Base-by-base conservation (phyloP, 2,888 invertebrate genomes). In the Apamea monoglypha region DNA sequence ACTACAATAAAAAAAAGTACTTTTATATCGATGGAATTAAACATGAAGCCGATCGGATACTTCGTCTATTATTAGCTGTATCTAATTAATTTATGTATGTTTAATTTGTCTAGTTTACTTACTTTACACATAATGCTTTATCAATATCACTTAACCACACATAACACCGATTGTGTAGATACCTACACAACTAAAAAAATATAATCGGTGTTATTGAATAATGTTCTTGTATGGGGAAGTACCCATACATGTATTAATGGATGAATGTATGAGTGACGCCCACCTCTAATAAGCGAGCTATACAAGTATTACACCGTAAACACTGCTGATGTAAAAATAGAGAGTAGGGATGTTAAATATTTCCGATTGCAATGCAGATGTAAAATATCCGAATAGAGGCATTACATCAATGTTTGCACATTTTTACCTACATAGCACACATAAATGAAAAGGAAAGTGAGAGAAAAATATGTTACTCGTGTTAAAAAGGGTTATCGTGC, bases 401-500 rank as follows among this genome's bases (percentile, higher is more conserved):
- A 81, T 79, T 77, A 78, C 75, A 69, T 72, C 68, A 59, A 72
- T n/a, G 32, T 59, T 63, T 8, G 12, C 32, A 67, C 64, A 21
- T 36, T 77, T 78, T 73, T 81, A 81, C 78, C 79, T 64, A 78
- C 81, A 29, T 76, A 76, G 1, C 50, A 72, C 70, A 66, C 76
- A 50, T 69, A 80, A 73, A 82, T 70, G 80, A 90, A 88, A 87
- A 69, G 72, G 78, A 89, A 89, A 89, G 86, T 77, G 68, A 76
- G 67, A 83, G 84, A 82, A 85, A 87, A 89, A 86, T 82, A 78
- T 82, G 78, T 79, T 82, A 78, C 66, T 82, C 73, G 87, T 67
- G 80, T 80, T 81, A 40, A 66, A 80, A 82, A 90, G 86, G 85
- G 86, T 90, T 90, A 89, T 88, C 90, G 84, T 91, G 87, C 91